Evolutionary conservation across 1,140 invertebrate species (phyloP), one percentile per base, ranked within the genome.

Genomic region (Nephotettix cincticeps): DNA sequence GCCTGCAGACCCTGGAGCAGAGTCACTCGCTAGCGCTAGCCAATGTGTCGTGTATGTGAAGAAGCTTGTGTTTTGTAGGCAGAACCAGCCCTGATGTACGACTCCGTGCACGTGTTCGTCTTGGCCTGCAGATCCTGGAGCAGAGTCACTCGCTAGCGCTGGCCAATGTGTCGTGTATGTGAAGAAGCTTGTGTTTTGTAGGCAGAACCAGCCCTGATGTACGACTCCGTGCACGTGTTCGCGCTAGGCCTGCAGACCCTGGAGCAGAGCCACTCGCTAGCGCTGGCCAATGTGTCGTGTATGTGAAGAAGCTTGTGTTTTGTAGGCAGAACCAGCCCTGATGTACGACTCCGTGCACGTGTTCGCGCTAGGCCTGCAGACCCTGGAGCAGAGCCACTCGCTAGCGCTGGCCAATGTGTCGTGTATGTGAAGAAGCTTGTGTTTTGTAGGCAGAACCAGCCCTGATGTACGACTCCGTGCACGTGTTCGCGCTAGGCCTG

Each of bases 121-220:
- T n/a, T n/a, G n/a, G n/a, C n/a, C n/a, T n/a, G n/a, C n/a, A n/a
- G n/a, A n/a, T n/a, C n/a, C n/a, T n/a, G n/a, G n/a, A n/a, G n/a
- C n/a, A n/a, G n/a, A n/a, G n/a, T n/a, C n/a, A n/a, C n/a, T n/a
- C n/a, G n/a, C n/a, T n/a, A n/a, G n/a, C n/a, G n/a, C n/a, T n/a
- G n/a, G n/a, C n/a, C n/a, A n/a, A n/a, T n/a, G n/a, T n/a, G n/a
- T n/a, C n/a, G n/a, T n/a, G n/a, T n/a, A n/a, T n/a, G n/a, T n/a
- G n/a, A n/a, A n/a, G n/a, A n/a, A n/a, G n/a, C n/a, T n/a, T n/a
- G n/a, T n/a, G n/a, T n/a, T n/a, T n/a, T n/a, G n/a, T n/a, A 93
- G 91, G 89, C 90, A 45, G 89, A 92, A 76, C 88, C 91, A 40
- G 91, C 91, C 3, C 80, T 93, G 72, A 90, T 93, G 77, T 93